Evolutionary conservation across 2,888 invertebrate species (phyloP), one percentile per base, ranked within the genome.

Genomic region (Drosophila eohydei): DNA sequence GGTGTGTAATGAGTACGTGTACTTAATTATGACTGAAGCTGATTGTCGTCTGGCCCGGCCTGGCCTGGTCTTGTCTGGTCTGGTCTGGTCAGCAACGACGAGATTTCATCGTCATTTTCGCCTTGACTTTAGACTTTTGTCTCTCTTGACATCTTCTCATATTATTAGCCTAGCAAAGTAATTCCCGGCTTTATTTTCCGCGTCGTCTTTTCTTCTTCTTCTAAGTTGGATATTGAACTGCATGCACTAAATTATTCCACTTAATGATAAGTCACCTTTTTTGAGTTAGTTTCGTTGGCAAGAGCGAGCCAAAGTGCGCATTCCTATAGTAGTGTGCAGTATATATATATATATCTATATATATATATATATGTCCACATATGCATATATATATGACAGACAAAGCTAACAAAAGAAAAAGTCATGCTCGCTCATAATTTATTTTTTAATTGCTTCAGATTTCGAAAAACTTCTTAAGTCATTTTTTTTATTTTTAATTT

Each of bases 71-170:
- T 38, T 34, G 52, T n/a, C 34, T 69, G 71, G 43, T 21, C 43
- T 5, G 46, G 28, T 34, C 63, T 76, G 74, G 62, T 66, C 78
- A 70, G 71, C 67, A 57, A 68, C 76, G 14, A 30, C 14, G 52
- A 68, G 64, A 76, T 69, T 48, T 50, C 52, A 59, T 72, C 32
- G 74, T 56, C 40, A 56, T 65, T 64, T 61, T 61, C 60, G 66
- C 71, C 66, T 80, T 79, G 75, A 75, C 75, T 74, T 79, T 87
- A 79, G 84, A 84, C 84, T 88, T 86, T 84, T 89, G 89, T 74
- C 86, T 73, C 86, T 83, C 82, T 85, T 84, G 84, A 84, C 89
- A 89, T 89, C 82, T 84, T 72, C 69, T 71, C 84, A 60, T 30
- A 40, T 71, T 79, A 83, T 71, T 79, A 83, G 66, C 63, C 59